phyloP scores from a whole-genome alignment of 2,797 vertebrate species.

The Sebastiscus tertius region DNA sequence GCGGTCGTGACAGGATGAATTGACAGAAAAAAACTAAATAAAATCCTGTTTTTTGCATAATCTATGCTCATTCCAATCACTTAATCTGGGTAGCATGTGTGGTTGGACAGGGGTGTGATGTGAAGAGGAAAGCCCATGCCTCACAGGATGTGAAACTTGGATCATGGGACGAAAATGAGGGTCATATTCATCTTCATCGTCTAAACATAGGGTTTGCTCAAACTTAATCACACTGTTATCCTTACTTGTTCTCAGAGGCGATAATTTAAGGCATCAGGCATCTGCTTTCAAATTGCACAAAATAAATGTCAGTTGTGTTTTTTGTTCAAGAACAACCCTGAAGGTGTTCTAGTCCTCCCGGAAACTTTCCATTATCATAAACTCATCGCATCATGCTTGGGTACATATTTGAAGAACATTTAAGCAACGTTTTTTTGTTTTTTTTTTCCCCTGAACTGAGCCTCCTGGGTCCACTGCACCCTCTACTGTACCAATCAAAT shows the following conservation, averaged over 20 bases:
- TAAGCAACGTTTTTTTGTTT: neutral
- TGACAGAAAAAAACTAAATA: conserved; percentile 36
- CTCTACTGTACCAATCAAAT: neutral
- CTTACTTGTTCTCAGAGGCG: neutral
- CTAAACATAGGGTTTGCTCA: neutral
- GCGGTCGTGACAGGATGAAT: conserved; percentile 46
- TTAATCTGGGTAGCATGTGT: conserved; percentile 8
- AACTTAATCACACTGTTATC: neutral
- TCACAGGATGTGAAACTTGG: conserved; percentile 5
- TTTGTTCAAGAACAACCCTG: neutral
- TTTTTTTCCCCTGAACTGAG: neutral
- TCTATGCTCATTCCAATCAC: conserved; percentile 40
- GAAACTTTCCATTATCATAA: neutral
- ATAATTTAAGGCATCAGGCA: neutral
- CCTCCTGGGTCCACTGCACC: too few species aligned
- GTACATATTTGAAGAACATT: neutral
- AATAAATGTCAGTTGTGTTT: neutral
- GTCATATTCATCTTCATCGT: neutral
- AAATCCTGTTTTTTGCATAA: conserved; percentile 36
- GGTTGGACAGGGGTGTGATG: neutral
- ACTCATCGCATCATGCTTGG: neutral
- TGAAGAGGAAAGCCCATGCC: neutral
- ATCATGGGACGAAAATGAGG: neutral
- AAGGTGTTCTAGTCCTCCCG: neutral
- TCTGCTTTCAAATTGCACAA: neutral